A percentile compares a stretch with the other conserved stretches of the same genome.
These are phyloP conservation scores for Onychomys arenicola DNA, from an alignment of 2,797 vertebrate species.

Conservation along the genomic window DNA sequence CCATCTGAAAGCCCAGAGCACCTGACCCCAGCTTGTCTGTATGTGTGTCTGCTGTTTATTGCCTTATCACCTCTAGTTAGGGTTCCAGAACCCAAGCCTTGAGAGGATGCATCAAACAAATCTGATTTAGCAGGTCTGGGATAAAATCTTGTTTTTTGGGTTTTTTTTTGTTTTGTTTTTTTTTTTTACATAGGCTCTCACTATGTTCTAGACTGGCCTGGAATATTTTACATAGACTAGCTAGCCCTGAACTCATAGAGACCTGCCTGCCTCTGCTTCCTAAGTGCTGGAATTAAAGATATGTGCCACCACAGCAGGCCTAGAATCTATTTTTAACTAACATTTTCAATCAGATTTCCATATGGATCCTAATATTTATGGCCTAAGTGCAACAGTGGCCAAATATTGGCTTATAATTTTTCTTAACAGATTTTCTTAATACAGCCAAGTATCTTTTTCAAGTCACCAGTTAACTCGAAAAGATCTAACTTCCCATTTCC, in stretches of 20 bases:
- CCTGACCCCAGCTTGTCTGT: background rate
- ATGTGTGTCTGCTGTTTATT: background rate
- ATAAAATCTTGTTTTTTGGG: too few species aligned
- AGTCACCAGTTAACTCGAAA: background rate
- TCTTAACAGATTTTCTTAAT: slow-evolving; percentile 12
- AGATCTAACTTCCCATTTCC: background rate
- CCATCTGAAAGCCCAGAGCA: background rate
- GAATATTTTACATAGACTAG: background rate
- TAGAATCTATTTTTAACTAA: slow-evolving; percentile 16
- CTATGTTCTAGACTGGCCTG: background rate
- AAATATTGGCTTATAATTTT: background rate
- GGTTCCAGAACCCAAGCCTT: background rate
- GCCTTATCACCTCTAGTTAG: background rate
- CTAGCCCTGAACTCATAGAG: background rate
- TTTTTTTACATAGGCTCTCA: background rate
- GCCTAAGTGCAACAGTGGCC: background rate
- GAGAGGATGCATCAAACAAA: background rate
- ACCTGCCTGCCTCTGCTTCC: background rate
- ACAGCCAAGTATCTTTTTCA: slow-evolving; percentile 45
- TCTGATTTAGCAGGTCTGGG: background rate
- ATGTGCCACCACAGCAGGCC: background rate
- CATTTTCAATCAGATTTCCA: background rate
- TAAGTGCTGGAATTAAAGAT: background rate
- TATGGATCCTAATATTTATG: background rate
- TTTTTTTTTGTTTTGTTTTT: too few species aligned